Base-by-base conservation (phyloP, 2,888 invertebrate genomes). In the Aphrophora alni region DNA sequence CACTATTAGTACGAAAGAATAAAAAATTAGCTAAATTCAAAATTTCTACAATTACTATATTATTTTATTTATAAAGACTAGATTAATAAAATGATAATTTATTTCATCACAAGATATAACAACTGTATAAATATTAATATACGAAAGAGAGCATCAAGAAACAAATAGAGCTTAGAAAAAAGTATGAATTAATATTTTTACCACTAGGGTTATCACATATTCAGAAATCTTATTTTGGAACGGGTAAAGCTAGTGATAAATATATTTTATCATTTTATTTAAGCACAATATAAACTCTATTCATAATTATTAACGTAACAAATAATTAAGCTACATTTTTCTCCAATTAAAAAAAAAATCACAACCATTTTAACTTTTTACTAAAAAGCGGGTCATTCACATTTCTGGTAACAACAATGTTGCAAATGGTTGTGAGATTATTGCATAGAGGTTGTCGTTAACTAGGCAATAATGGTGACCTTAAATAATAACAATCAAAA, bases 191-290 rank as follows among this genome's bases (percentile, higher is more conserved):
- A 71, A 28, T 71, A 28, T 73, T 73, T 38, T 24, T 28, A 73
- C 38, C 33, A 71, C 73, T 73, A 73, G 73, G 73, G 73, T 73
- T 73, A 80, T 59, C 26, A n/a, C 51, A 51, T 59, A 59, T 21
- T 59, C 59, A 21, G 59, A 75, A 80, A 80, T 74, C 75, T 75
- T 80, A 75, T 75, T 28, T 71, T 28, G 26, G 74, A 79, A 59
- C 69, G 12, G 59, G 68, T 69, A 44, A 68, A 24, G 17, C 72
- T 26, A 27, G 74, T 73, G 73, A 28, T 73, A 28, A 38, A 28
- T 73, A 24, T 73, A 38, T 33, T 38, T 28, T 27, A 69, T 28
- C 28, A 26, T 79, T 74, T 38, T 33, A 28, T 79, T 74, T 10
- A 38, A 26, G 28, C 70, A 25, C 71, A 28, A 28, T 28, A 71